phyloP scores from a whole-genome alignment of 2,888 invertebrate genomes.

The Scelioninae gen. 2 region DNA sequence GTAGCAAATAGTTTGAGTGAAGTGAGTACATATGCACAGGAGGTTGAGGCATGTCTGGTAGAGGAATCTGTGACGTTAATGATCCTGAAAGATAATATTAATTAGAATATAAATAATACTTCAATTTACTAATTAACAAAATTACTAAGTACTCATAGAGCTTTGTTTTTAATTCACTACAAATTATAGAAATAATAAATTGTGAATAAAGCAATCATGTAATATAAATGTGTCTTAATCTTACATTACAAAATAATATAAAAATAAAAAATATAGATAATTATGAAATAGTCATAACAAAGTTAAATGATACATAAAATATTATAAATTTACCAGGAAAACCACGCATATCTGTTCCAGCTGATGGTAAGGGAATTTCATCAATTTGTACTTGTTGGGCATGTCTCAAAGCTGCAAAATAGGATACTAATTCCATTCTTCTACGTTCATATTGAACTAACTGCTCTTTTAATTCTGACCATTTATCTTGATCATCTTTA shows the following conservation, averaged over 20 bases:
- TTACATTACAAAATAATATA: too few relatives aligned
- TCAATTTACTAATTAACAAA: not conserved
- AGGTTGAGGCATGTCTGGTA: constrained; percentile 76
- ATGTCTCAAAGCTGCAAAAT: constrained; percentile 95
- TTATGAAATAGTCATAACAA: too few relatives aligned
- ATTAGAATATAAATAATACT: too few relatives aligned
- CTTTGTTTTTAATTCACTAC: too few relatives aligned
- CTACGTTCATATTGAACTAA: constrained; percentile 95
- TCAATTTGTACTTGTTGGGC: constrained; percentile 96
- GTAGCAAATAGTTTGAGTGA: constrained; percentile 70
- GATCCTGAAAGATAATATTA: constrained; percentile 70
- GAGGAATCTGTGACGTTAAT: constrained; percentile 78
- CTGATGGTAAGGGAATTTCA: constrained; percentile 93
- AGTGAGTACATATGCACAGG: constrained; percentile 70
- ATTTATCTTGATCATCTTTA: constrained; percentile 96
- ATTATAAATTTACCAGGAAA: constrained; percentile 64
- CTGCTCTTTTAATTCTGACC: constrained; percentile 91
- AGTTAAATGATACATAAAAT: too few relatives aligned
- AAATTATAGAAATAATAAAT: constrained; percentile 1
- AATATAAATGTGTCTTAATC: too few relatives aligned
- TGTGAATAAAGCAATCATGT: too few relatives aligned
- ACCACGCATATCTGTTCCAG: constrained; percentile 69
- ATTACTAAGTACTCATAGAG: too few relatives aligned
- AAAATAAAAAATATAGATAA: too few relatives aligned
- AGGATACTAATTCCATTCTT: constrained; percentile 89